phyloP scores from a whole-genome alignment of 2,888 invertebrate species.

The Lasiommata megera region DNA sequence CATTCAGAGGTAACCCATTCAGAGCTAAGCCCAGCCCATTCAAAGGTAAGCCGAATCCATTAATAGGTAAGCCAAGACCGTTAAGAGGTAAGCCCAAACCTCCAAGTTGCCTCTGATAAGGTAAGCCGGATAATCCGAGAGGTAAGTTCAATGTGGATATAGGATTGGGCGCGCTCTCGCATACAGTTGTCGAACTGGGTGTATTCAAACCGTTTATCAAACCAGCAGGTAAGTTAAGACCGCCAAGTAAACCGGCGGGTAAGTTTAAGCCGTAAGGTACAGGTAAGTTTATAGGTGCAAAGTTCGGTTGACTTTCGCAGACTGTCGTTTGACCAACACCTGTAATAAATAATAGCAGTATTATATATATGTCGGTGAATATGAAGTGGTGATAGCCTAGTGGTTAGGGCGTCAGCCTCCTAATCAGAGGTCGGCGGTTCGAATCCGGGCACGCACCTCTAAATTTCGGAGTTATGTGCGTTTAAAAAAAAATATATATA shows the following conservation, averaged over 20 bases:
- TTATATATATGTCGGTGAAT: too few species aligned
- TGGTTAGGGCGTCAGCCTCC: too few species aligned
- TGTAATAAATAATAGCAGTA: neutral
- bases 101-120: neutral
- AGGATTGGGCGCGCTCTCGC: neutral
- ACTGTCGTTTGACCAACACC: neutral
- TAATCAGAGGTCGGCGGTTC: too few species aligned
- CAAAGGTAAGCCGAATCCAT: neutral
- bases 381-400: too few species aligned
- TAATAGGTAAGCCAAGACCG: neutral
- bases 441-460: too few species aligned
- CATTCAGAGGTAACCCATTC: neutral
- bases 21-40: neutral
- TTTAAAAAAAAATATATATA: too few species aligned
- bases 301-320: neutral
- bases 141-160: neutral
- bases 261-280: neutral
- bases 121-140: neutral
- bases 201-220: neutral
- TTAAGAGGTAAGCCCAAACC: neutral
- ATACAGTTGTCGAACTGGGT: constrained; percentile 2
- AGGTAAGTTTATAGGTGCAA: neutral
- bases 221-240: neutral
- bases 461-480: too few species aligned
- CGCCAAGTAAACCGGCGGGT: neutral